Evolutionary conservation across 2,797 vertebrate genomes (phyloP), one percentile per base, ranked within the genome.

Genomic region (Percopsis omiscomaycus): DNA sequence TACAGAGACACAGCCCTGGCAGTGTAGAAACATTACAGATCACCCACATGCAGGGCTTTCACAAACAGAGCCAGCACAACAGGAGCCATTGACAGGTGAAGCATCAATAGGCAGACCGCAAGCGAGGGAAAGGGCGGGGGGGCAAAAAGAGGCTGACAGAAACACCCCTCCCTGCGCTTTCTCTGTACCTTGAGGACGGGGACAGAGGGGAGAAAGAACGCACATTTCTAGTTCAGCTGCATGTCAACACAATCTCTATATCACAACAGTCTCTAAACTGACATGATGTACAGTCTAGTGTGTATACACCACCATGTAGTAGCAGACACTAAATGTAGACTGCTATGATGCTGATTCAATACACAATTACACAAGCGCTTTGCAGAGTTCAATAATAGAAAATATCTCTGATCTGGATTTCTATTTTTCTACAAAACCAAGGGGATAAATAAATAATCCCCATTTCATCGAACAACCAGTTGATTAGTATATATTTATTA

Each of bases 81-180:
- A 85, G 81, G 75, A 86, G 81, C 81, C 77, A 72, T 79, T 87
- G 86, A 85, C 86, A 86, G 85, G 83, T 80, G 83, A 84, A 74
- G 84, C 78, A 73, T 88, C 84, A 80, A 80, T 86, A 77, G 79
- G 83, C 79, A 57, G 74, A 79, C 78, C 74, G 71, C 75, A 64
- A 27, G 12, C 27, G 29, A 64, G 29, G 59, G 50, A 58, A 6
- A 67, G 58, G 59, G 5, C n/a, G 45, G 11, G 52, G 27, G 52
- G 28, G 5, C 49, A 28, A 12, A 52, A 13, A 14, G 29, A 44
- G 22, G 45, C 16, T 48, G 56, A 59, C 16, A 6, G 6, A 50
- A 45, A 11, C 9, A 30, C 30, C 30, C 29, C 11, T 51, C 9
- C 30, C 44, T 12, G 11, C 2, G 5, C 44, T 13, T n/a, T 48